Conservation (phyloP, 2,888 invertebrate species). For the Troides helena region DNA sequence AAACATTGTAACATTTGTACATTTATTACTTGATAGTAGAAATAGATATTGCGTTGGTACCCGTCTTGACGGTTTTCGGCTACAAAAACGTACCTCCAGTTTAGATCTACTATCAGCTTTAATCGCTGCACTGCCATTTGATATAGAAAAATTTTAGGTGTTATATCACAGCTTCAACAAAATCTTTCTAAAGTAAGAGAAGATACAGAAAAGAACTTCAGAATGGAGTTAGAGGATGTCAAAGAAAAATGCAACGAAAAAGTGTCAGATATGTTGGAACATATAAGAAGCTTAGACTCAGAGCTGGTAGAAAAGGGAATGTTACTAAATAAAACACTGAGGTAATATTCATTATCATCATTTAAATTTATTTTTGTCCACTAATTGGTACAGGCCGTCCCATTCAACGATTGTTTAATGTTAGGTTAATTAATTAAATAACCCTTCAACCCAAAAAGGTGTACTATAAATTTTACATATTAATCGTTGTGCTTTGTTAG, state of each 20-base stretch:
- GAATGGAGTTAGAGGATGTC: conserved; percentile 79
- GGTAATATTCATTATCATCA: conserved; percentile 42
- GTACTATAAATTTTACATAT: too few relatives aligned
- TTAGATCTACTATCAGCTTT: background rate
- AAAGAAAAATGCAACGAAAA: conserved; percentile 81
- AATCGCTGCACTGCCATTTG: conserved; percentile 37
- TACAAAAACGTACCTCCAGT: background rate
- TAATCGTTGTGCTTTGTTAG: too few relatives aligned
- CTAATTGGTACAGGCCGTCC: too few relatives aligned
- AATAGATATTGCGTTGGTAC: too few relatives aligned
- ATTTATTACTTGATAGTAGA: too few relatives aligned
- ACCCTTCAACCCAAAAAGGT: too few relatives aligned
- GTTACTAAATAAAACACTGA: conserved; percentile 72
- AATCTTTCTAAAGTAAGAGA: conserved; percentile 75
- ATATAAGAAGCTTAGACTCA: conserved; percentile 78
- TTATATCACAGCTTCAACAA: conserved; percentile 43
- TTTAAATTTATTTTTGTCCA: too few relatives aligned
- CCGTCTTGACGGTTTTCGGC: too few relatives aligned
- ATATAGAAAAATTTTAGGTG: conserved; percentile 10
- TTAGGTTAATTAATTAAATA: too few relatives aligned
- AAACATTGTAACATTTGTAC: too few relatives aligned
- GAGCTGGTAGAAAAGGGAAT: conserved; percentile 80
- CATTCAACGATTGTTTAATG: too few relatives aligned
- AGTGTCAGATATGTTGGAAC: conserved; percentile 76
- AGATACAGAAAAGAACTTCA: conserved; percentile 77